A percentile compares a stretch with the other conserved stretches of the same genome.
phyloP scores from a whole-genome alignment of 2,888 invertebrate species.

The Ephialtes manifestator region DNA sequence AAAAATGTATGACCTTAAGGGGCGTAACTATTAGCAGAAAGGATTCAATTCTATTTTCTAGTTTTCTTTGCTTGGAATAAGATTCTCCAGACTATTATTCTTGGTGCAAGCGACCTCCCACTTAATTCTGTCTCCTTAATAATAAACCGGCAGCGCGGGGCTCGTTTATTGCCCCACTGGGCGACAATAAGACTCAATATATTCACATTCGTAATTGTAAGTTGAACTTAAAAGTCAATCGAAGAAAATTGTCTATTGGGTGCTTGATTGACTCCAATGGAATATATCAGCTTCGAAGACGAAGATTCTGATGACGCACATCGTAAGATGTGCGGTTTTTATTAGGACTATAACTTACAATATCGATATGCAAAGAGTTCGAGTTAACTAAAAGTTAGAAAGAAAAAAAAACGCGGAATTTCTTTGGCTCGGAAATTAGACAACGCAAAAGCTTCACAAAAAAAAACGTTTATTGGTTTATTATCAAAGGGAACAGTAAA shows the following conservation, averaged over 20 bases:
- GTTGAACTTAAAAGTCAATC: constrained; percentile 78
- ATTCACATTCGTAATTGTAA: constrained; percentile 44
- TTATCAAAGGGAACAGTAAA: not conserved
- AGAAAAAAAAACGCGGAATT: not conserved
- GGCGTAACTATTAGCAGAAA: no score
- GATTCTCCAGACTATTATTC: constrained; percentile 1
- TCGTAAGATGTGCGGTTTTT: constrained; percentile 57
- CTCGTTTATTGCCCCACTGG: not conserved
- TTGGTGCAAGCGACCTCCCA: constrained; percentile 15
- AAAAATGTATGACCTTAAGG: no score
- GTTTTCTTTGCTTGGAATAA: not conserved
- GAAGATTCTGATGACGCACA: constrained; percentile 76
- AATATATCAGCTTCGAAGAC: constrained; percentile 26
- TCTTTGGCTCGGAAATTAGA: not conserved
- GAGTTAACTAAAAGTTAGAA: not conserved
- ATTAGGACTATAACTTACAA: constrained; percentile 11
- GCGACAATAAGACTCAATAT: not conserved
- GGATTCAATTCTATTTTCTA: not conserved
- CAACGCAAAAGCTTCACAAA: not conserved
- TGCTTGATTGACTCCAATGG: constrained; percentile 80
- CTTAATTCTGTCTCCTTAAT: constrained; percentile 9
- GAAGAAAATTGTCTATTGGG: constrained; percentile 76
- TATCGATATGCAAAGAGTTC: not conserved
- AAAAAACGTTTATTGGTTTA: constrained; percentile 8
- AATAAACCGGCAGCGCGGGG: constrained; percentile 29